phyloP scores from a whole-genome alignment of 2,113 vertebrate species.

The Sapajus apella region DNA sequence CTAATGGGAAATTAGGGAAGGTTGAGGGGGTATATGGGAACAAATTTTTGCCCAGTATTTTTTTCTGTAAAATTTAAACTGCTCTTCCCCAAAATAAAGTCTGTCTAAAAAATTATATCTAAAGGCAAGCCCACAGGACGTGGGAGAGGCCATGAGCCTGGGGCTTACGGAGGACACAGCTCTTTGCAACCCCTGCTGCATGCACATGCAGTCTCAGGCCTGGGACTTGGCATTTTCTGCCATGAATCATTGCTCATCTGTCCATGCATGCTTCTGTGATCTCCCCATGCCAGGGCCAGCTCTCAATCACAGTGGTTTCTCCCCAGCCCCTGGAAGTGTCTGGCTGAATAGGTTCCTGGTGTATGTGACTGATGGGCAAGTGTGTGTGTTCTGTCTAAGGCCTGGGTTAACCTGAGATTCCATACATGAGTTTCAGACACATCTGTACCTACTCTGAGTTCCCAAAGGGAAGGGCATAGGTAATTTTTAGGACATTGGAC shows the following conservation, averaged over 20 bases:
- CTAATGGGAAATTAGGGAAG: background rate
- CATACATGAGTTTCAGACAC: too few species aligned
- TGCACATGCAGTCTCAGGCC: fast-evolving
- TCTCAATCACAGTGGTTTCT: background rate
- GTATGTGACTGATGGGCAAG: background rate
- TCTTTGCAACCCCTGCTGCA: background rate
- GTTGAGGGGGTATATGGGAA: background rate
- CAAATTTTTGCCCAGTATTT: background rate
- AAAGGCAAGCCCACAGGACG: background rate
- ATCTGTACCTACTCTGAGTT: background rate
- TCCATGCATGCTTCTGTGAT: background rate
- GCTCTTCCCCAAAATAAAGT: background rate
- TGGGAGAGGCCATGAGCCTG: background rate
- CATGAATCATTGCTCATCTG: background rate
- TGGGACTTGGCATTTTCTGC: background rate
- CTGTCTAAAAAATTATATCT: background rate
- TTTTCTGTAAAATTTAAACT: background rate
- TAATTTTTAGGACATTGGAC: background rate
- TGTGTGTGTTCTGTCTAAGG: background rate
- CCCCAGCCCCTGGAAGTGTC: background rate
- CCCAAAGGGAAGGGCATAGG: background rate
- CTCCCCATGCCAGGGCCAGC: background rate
- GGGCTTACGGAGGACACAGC: too few species aligned
- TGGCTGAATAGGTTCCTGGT: background rate
- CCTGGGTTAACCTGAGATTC: background rate